Conservation (phyloP, 2,113 vertebrate species). For the Brachyistius frenatus region DNA sequence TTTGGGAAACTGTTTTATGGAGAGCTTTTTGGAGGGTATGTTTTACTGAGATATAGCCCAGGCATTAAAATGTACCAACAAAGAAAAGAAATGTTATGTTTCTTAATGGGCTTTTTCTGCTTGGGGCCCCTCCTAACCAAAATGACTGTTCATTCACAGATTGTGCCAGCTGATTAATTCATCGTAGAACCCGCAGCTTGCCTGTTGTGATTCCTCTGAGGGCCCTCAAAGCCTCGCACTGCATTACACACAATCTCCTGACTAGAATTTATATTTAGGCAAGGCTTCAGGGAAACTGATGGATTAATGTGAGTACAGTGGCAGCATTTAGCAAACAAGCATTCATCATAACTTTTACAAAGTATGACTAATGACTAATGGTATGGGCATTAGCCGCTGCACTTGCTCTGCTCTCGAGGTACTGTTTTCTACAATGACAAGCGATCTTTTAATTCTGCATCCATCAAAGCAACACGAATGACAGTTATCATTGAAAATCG, state of each 20-base stretch:
- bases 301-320: slow-evolving; percentile 65
- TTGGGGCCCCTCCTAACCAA: slow-evolving; percentile 39
- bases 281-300: slow-evolving; percentile 68
- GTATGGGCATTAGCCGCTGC: slow-evolving; percentile 37
- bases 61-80: slow-evolving; percentile 59
- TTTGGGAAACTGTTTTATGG: slow-evolving; percentile 54
- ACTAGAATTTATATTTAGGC: slow-evolving; percentile 57
- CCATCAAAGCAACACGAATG: slow-evolving; percentile 36
- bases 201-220: slow-evolving; percentile 70
- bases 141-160: slow-evolving; percentile 64
- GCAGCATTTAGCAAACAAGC: slow-evolving; percentile 68
- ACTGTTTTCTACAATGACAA: slow-evolving; percentile 25
- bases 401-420: slow-evolving; percentile 22
- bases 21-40: slow-evolving; percentile 52
- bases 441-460: slow-evolving; percentile 21
- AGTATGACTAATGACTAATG: slow-evolving; percentile 60
- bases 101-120: slow-evolving; percentile 66
- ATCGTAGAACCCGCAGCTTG: slow-evolving; percentile 38
- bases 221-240: slow-evolving; percentile 60
- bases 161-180: slow-evolving; percentile 72
- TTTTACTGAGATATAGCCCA: slow-evolving; percentile 52
- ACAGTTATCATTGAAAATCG: slow-evolving; percentile 23
- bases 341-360: slow-evolving; percentile 70
- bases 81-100: slow-evolving; percentile 58
- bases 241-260: slow-evolving; percentile 52